Evolutionary conservation across 1,140 invertebrate species (phyloP), one percentile per base, ranked within the genome.

Genomic region (Drosophila teissieri): DNA sequence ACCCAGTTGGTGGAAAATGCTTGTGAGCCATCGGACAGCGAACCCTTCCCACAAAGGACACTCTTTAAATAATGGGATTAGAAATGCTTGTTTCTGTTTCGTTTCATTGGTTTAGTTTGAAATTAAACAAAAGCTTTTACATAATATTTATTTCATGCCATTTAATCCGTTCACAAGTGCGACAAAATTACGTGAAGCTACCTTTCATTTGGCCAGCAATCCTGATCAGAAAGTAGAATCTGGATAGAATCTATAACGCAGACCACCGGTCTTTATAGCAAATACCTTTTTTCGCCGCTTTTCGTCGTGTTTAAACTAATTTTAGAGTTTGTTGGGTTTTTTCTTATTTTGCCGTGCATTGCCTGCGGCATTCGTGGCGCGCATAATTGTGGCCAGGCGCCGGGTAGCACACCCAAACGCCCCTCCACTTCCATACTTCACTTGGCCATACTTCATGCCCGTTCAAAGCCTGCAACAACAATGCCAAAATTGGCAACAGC

Each of bases 361-460:
- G 82, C 83, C 68, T 19, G 54, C 63, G 83, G 83, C 75, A 75
- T 73, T 86, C 65, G 78, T 82, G 83, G 83, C 62, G 69, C 75
- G 74, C 82, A 82, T 86, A 86, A 86, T 86, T 86, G 83, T 78
- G 82, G 73, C 82, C 57, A 64, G 55, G 56, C 78, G 72, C 67
- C 72, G 75, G 51, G 40, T 34, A 37, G 12, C 27, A 11, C 31
- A 14, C 40, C 40, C 17, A 12, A 17, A 37, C 42, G 2, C 15
- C 8, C 42, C 15, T 19, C 0, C 19, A 2, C 14, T 8, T 3
- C 7, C 8, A 31, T 7, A 8, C n/a, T n/a, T 24, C 49, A 49
- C 45, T 70, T 70, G 65, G 68, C 52, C 65, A 70, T 72, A 40
- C 68, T 57, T 76, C 54, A 54, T 53, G 31, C 62, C 54, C 44